A percentile compares a stretch with the other conserved stretches of the same genome.
Conservation (phyloP, 2,888 invertebrate genomes). For the Noctua fimbriata region DNA sequence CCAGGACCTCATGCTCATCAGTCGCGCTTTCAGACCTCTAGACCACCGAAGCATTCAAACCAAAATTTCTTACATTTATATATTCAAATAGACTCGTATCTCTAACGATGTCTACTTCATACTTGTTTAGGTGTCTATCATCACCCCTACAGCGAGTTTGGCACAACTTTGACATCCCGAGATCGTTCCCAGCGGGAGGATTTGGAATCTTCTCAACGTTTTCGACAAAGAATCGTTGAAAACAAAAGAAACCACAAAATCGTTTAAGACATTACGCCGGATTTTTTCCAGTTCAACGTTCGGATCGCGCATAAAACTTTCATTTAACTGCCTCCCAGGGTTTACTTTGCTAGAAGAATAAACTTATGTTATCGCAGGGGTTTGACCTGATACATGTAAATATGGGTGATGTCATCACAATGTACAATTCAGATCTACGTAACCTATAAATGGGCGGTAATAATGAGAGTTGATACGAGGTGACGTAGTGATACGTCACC, state of each 20-base stretch:
- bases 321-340: slow-evolving; percentile 53
- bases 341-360: slow-evolving; percentile 52
- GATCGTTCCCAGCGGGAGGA: slow-evolving; percentile 65
- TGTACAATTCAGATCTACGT: too few species aligned
- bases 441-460: too few species aligned
- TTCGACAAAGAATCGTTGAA: slow-evolving; percentile 53
- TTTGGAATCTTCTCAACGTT: slow-evolving; percentile 59
- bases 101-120: slow-evolving; percentile 21
- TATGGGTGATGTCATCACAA: slow-evolving; percentile 5
- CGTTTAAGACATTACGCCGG: slow-evolving; percentile 54
- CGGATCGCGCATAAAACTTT: slow-evolving; percentile 51
- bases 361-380: slow-evolving; percentile 28
- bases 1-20: too few species aligned
- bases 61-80: neutral
- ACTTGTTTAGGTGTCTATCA: slow-evolving; percentile 51
- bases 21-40: too few species aligned
- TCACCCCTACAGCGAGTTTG: slow-evolving; percentile 60
- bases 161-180: slow-evolving; percentile 61
- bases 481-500: too few species aligned
- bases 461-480: too few species aligned
- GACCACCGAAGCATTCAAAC: too few species aligned
- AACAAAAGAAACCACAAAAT: slow-evolving; percentile 64
- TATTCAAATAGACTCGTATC: slow-evolving; percentile 38
- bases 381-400: slow-evolving; percentile 32
- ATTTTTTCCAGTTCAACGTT: slow-evolving; percentile 43